A percentile compares a stretch with the other conserved stretches of the same genome.
phyloP scores from a whole-genome alignment of 2,113 vertebrate species.

The Elanoides forficatus region DNA sequence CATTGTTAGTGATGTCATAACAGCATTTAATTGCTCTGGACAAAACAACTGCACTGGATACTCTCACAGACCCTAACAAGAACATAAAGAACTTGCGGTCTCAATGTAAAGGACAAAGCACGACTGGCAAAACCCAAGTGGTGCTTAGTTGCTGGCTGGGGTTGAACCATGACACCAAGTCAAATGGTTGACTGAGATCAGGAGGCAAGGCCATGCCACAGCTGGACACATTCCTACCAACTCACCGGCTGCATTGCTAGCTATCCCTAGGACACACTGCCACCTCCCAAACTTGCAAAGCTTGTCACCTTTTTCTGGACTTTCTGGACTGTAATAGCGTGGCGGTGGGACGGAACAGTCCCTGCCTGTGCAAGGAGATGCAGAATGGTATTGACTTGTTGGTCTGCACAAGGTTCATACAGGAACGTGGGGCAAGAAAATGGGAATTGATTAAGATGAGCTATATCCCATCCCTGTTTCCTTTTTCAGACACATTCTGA shows the following conservation, averaged over 20 bases:
- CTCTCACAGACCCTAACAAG: neutral
- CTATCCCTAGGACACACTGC: neutral
- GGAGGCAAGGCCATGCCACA: neutral
- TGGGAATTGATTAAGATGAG: neutral
- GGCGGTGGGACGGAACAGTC: neutral
- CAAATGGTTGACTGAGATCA: neutral
- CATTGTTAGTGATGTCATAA: neutral
- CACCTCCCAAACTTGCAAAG: neutral
- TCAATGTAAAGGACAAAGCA: neutral
- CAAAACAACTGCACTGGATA: neutral
- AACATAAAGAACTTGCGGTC: neutral
- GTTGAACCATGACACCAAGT: too few species aligned
- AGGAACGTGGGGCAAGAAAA: neutral
- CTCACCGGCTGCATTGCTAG: accelerated
- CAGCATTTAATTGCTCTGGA: neutral
- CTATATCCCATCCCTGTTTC: neutral
- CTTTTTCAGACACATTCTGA: neutral
- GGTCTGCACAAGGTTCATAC: too few species aligned
- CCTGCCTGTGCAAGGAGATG: neutral
- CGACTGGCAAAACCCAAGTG: neutral
- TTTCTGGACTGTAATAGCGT: neutral
- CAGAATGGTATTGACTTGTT: neutral
- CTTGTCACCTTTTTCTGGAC: neutral
- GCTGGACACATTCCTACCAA: neutral
- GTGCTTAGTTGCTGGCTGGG: too few species aligned